Conservation (phyloP, 2,113 vertebrate genomes). For the Vulpes lagopus region DNA sequence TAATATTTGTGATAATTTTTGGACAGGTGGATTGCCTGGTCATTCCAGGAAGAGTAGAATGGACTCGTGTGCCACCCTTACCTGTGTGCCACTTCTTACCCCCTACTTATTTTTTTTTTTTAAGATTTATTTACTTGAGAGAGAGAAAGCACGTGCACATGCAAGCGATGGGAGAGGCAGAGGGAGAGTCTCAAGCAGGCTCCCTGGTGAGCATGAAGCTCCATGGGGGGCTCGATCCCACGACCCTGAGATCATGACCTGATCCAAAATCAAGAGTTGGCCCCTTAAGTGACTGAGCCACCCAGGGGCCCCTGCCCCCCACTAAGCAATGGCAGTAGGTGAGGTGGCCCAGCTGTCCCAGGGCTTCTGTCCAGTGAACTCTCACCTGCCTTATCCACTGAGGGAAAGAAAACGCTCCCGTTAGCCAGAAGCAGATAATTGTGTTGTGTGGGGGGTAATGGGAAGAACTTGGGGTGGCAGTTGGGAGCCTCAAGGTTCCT, state of each 20-base stretch:
- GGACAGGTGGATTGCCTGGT: background rate
- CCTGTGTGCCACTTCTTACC: background rate
- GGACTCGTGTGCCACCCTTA: background rate
- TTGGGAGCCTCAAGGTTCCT: background rate
- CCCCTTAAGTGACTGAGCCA: background rate
- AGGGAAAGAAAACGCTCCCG: background rate
- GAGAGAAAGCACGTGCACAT: too few relatives aligned
- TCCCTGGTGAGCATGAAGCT: background rate
- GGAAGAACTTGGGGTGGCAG: background rate
- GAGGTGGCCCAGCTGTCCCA: background rate
- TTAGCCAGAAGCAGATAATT: background rate
- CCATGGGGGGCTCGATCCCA: background rate
- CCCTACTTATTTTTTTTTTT: background rate
- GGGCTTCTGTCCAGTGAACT: background rate
- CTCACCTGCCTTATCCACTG: background rate
- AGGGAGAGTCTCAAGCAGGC: background rate
- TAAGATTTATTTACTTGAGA: background rate
- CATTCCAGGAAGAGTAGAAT: background rate
- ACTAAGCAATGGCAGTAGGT: background rate
- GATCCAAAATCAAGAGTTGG: background rate
- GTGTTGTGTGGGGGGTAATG: fast-evolving
- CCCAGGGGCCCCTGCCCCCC: background rate
- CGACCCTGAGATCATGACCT: background rate
- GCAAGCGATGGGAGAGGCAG: background rate
- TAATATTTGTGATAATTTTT: background rate